Percentiles rank a stretch among this genome's conserved stretches.
Conservation (phyloP, 2,797 vertebrate species). For the Cephalopachus bancanus region DNA sequence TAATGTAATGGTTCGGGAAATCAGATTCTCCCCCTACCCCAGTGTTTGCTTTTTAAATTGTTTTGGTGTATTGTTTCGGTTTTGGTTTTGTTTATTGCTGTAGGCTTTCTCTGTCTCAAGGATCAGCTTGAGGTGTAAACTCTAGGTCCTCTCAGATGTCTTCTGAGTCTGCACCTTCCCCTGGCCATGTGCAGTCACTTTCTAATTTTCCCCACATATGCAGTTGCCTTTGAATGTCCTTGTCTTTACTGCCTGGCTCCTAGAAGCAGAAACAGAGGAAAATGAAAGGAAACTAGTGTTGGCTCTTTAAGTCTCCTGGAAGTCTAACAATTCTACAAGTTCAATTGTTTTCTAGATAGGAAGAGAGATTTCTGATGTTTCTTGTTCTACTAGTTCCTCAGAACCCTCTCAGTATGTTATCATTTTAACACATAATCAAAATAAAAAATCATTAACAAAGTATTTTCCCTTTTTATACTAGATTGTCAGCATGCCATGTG, state of each 20-base stretch:
- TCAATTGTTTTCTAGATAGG: too few species aligned
- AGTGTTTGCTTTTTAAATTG: background rate
- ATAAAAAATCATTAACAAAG: background rate
- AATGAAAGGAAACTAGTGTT: background rate
- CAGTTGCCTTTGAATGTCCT: background rate
- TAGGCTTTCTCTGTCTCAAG: background rate
- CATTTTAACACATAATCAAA: background rate
- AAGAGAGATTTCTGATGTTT: background rate
- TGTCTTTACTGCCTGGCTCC: background rate
- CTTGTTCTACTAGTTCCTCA: background rate
- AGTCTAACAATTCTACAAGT: too few species aligned
- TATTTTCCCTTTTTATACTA: background rate
- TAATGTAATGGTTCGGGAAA: background rate
- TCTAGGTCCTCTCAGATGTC: too few species aligned
- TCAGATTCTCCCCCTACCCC: background rate
- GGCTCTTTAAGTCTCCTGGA: background rate
- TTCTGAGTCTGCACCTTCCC: too few species aligned
- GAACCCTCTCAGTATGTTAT: background rate
- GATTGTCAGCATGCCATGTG: background rate
- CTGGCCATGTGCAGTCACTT: too few species aligned
- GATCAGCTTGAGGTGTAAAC: too few species aligned
- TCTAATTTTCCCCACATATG: background rate
- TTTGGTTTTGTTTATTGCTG: background rate
- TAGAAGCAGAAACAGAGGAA: background rate
- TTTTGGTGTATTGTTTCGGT: background rate